A percentile compares a stretch with the other conserved stretches of the same genome.
phyloP scores from a whole-genome alignment of 2,888 invertebrate genomes.

The Caenorhabditis virilis region DNA sequence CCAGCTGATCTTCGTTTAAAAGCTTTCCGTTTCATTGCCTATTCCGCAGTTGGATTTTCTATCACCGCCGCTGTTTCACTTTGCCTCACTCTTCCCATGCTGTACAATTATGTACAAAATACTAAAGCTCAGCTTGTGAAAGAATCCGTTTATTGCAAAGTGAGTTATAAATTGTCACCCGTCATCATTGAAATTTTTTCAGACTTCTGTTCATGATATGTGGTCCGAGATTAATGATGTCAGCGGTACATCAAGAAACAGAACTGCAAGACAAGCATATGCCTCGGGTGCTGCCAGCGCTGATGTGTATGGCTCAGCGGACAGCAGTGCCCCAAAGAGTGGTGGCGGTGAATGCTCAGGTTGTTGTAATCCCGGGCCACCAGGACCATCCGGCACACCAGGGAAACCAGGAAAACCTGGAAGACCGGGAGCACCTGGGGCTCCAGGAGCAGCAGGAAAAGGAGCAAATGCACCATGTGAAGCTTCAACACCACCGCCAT shows the following conservation, averaged over 20 bases:
- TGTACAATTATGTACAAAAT: conserved; percentile 28
- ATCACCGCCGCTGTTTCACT: conserved; percentile 26
- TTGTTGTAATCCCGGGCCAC: conserved; percentile 45
- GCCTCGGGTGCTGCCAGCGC: conserved; percentile 19
- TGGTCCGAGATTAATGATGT: conserved; percentile 35
- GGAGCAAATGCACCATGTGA: conserved; percentile 33
- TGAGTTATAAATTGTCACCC: too few species aligned
- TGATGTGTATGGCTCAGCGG: conserved; percentile 9
- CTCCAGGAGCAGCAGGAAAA: conserved; percentile 32
- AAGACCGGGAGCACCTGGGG: conserved; percentile 37
- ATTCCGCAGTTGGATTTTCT: conserved; percentile 34
- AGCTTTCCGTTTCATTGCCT: conserved; percentile 34
- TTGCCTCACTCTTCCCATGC: conserved; percentile 27
- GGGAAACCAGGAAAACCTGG: conserved; percentile 39
- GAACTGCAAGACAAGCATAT: conserved; percentile 34
- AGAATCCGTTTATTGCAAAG: conserved; percentile 39
- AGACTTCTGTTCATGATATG: conserved; percentile 35
- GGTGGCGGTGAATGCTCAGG: conserved; percentile 22
- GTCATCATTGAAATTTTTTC: too few species aligned
- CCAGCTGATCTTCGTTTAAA: conserved; percentile 29
- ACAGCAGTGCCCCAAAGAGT: neutral
- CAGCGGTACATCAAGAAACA: conserved; percentile 11
- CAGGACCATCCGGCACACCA: conserved; percentile 31
- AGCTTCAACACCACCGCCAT: conserved; percentile 6
- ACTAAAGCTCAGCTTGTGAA: conserved; percentile 28